These are phyloP conservation scores for Cactoblastis cactorum DNA, from an alignment of 2,888 invertebrate species.

Conservation along the genomic window DNA sequence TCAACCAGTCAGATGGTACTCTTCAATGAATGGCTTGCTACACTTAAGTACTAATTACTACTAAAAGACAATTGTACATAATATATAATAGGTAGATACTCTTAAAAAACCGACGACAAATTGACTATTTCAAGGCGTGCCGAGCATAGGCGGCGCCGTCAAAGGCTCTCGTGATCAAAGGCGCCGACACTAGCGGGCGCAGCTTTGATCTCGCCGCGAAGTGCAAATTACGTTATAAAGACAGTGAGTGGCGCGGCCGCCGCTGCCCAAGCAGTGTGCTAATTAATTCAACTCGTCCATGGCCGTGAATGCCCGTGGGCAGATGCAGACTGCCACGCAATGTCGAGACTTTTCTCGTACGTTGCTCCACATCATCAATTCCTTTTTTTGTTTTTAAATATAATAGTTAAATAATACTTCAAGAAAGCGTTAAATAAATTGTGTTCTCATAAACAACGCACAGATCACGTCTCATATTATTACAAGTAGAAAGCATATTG, in stretches of 20 bases:
- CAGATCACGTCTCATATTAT: too few relatives aligned
- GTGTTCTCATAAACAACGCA: too few relatives aligned
- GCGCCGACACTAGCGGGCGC: constrained; percentile 68
- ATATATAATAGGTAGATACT: constrained; percentile 1
- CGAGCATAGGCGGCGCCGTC: constrained; percentile 69
- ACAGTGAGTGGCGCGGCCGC: constrained; percentile 63
- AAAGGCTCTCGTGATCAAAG: constrained; percentile 77
- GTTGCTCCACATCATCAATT: neutral
- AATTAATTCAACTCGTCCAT: constrained; percentile 65
- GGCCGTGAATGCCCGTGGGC: constrained; percentile 31
- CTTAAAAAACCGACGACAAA: constrained; percentile 68
- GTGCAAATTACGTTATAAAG: constrained; percentile 81
- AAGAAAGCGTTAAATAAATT: too few relatives aligned
- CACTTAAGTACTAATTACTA: too few relatives aligned
- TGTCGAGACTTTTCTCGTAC: neutral
- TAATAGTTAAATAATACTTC: too few relatives aligned
- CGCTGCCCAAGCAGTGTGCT: constrained; percentile 49
- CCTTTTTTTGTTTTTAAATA: too few relatives aligned
- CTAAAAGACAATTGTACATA: neutral
- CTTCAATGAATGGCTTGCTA: neutral
- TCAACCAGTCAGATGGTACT: constrained; percentile 11
- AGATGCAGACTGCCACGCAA: neutral
- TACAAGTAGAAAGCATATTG: too few relatives aligned
- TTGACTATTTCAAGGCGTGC: constrained; percentile 75
- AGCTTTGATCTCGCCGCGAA: constrained; percentile 77